phyloP scores from a whole-genome alignment of 2,113 vertebrate species.

The Periophthalmodon schlosseri region DNA sequence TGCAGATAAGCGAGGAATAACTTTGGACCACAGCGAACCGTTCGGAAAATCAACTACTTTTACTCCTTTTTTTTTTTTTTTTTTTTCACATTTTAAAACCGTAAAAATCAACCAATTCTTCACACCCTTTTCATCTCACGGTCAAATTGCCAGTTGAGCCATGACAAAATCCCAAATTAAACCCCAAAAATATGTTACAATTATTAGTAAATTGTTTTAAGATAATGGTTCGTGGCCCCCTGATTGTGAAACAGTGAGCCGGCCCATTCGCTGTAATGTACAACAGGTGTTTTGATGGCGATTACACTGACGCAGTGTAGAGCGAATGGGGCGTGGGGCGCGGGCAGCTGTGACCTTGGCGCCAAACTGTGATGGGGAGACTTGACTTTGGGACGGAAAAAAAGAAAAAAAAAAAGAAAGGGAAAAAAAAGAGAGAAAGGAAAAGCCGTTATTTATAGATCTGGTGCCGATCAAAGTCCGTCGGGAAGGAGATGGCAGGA shows the following conservation, averaged over 20 bases:
- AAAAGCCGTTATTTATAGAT: slow-evolving; percentile 95
- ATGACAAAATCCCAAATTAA: neutral
- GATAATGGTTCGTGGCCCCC: neutral
- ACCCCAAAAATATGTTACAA: neutral
- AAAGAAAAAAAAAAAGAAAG: slow-evolving; percentile 45
- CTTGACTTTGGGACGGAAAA: slow-evolving; percentile 80
- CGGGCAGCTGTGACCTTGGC: slow-evolving; percentile 90
- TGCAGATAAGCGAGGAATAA: too few relatives aligned
- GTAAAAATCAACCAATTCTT: too few relatives aligned
- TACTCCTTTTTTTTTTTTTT: too few relatives aligned
- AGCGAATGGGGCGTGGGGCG: slow-evolving; percentile 40
- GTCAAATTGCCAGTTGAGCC: neutral
- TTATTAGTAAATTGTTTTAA: neutral
- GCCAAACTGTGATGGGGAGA: slow-evolving; percentile 79
- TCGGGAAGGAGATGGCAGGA: slow-evolving; percentile 56
- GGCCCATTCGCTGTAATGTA: neutral
- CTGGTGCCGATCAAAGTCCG: slow-evolving; percentile 87
- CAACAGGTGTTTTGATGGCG: neutral
- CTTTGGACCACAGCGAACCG: too few relatives aligned
- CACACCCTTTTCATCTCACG: neutral
- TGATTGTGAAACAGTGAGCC: neutral
- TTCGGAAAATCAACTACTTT: too few relatives aligned
- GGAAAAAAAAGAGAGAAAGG: slow-evolving; percentile 12
- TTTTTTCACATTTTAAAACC: too few relatives aligned
- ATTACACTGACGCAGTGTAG: slow-evolving; percentile 15